Evolutionary conservation across 1,140 invertebrate species (phyloP), one percentile per base, ranked within the genome.

Genomic region (Lamellibrachia luymesi): DNA sequence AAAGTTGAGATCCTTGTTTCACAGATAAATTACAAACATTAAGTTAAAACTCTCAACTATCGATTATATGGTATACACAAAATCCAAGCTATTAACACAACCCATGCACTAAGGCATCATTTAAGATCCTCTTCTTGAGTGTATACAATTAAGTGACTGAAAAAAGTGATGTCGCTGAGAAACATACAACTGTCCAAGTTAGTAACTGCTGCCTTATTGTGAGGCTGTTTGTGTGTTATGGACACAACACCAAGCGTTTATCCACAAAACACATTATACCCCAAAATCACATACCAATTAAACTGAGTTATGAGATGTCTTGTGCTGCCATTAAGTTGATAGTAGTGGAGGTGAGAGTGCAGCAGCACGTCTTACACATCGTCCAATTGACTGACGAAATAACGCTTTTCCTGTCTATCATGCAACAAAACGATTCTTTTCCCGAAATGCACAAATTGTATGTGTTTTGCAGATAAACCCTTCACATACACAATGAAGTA

Each of bases 1-100:
- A 80, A 80, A 80, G 64, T 80, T 80, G 64, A 80, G 64, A 80
- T 80, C 64, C 64, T 80, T 80, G 64, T 80, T 80, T 80, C 64
- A 80, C 25, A 10, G 64, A 80, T 80, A 80, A 80, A 80, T 80
- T 80, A 80, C 64, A 80, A 80, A 80, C 13, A 17, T 1, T 22
- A 22, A 80, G 64, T 80, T 80, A 22, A 80, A 80, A 80, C 64
- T 80, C 10, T 22, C 64, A 22, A 22, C 17, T 80, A 80, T 80
- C 64, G 13, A 1, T 80, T 10, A 80, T 80, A 4, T 80, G 4
- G 7, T 56, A 22, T 80, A 80, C 64, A 80, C 64, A 80, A 10
- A 80, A 22, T 80, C 64, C 64, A 80, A 22, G 64, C 1, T 80
- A 80, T 80, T 22, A 80, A 80, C 64, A 80, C 64, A 80, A 80